phyloP scores from a whole-genome alignment of 2,797 vertebrate species.

The Brachymystax lenok region DNA sequence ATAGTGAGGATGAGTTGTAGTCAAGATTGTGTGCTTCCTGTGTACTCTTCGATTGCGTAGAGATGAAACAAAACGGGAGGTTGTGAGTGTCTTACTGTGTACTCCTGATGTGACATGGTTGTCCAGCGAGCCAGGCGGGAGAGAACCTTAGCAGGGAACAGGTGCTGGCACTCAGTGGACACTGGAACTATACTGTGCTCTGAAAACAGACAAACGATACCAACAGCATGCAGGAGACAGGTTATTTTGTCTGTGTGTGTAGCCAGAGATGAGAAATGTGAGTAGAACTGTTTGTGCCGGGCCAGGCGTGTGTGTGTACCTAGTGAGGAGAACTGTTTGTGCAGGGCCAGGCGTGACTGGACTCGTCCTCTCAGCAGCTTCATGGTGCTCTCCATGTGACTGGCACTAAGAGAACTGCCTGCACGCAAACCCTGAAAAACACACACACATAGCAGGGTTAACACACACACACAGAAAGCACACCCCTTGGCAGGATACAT shows the following conservation, averaged over 20 bases:
- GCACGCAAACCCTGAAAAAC: conserved; percentile 65
- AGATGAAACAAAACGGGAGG: background rate
- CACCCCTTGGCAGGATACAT: too few relatives aligned
- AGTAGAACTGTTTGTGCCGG: background rate
- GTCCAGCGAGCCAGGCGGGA: conserved; percentile 89
- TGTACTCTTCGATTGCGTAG: background rate
- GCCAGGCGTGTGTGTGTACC: conserved; percentile 70
- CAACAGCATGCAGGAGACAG: background rate
- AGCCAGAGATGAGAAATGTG: too few relatives aligned
- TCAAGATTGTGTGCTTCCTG: background rate
- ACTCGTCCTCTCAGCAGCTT: conserved; percentile 89
- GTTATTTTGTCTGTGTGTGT: conserved; percentile 4
- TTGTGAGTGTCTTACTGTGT: conserved; percentile 73
- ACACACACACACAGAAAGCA: background rate
- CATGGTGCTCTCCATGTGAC: conserved; percentile 95
- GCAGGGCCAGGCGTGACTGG: conserved; percentile 90
- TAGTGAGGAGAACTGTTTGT: conserved; percentile 93
- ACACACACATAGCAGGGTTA: background rate
- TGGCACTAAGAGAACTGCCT: conserved; percentile 90
- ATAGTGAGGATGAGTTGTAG: background rate
- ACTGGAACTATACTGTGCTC: conserved; percentile 93
- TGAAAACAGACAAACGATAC: conserved; percentile 53
- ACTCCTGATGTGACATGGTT: conserved; percentile 85
- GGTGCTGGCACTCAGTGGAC: conserved; percentile 88
- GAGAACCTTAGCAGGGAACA: conserved; percentile 93